These are phyloP conservation scores for Periophthalmus modestus DNA, from an alignment of 2,113 vertebrate genomes.

Conservation along the genomic window DNA sequence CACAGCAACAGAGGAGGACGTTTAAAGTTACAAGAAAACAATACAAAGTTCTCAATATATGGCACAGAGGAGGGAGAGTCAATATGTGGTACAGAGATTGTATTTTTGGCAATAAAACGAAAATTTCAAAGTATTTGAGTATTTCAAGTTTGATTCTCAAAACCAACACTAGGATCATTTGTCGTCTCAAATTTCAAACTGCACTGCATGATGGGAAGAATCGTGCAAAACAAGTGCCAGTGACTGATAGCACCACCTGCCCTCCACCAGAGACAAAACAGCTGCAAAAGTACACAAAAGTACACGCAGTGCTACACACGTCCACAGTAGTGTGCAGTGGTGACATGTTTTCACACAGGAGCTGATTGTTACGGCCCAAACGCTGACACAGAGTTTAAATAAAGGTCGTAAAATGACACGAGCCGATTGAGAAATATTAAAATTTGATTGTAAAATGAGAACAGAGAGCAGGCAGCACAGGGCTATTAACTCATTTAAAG, in stretches of 20 bases:
- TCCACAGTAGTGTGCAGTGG: conserved; percentile 70
- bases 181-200: conserved; percentile 6
- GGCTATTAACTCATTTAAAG: background rate
- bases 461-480: background rate
- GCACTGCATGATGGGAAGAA: conserved; percentile 5
- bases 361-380: conserved; percentile 56
- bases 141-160: no score
- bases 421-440: background rate
- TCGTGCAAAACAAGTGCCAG: background rate
- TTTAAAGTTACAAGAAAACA: no score
- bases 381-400: conserved; percentile 49
- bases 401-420: background rate
- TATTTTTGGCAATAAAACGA: no score
- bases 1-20: no score
- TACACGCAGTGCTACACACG: conserved; percentile 25
- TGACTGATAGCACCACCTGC: conserved; percentile 12
- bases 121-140: no score
- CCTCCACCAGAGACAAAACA: conserved; percentile 23
- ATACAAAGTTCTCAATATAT: no score
- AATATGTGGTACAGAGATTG: background rate
- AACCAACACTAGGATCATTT: background rate
- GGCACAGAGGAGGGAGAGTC: background rate
- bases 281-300: conserved; percentile 61
- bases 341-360: conserved; percentile 33
- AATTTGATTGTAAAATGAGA: background rate